Evolutionary conservation across 2,888 invertebrate species (phyloP).

Genomic region (Oscheius sp.): DNA sequence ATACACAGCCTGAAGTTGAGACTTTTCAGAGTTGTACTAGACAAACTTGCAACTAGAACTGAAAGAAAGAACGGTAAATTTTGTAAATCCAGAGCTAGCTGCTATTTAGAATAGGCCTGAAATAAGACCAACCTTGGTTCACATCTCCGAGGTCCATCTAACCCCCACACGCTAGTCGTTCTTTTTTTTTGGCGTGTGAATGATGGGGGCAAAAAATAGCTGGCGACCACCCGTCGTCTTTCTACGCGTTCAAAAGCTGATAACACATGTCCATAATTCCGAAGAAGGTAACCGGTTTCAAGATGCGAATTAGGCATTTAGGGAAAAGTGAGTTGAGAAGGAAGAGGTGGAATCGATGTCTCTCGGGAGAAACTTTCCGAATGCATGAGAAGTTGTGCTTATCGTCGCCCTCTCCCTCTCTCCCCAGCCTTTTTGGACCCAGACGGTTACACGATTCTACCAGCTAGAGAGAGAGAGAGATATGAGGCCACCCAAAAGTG

Average conservation of each 20-base stretch:
- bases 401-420: too few species aligned
- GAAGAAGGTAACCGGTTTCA: neutral
- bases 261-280: neutral
- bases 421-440: neutral
- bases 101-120: too few species aligned
- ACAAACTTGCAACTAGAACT: too few species aligned
- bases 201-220: neutral
- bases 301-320: neutral
- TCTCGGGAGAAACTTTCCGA: neutral
- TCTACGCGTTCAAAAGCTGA: neutral
- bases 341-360: neutral
- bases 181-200: neutral
- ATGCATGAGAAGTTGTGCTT: neutral
- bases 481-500: neutral
- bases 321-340: constrained; percentile 8
- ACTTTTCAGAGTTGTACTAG: too few species aligned
- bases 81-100: too few species aligned
- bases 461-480: neutral
- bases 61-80: too few species aligned
- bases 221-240: neutral
- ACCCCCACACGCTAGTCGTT: too few species aligned
- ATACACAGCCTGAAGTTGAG: too few species aligned
- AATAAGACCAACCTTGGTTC: too few species aligned
- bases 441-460: neutral
- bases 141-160: too few species aligned